phyloP scores from a whole-genome alignment of 2,797 vertebrate genomes.

The Triplophysa yarkandensis region DNA sequence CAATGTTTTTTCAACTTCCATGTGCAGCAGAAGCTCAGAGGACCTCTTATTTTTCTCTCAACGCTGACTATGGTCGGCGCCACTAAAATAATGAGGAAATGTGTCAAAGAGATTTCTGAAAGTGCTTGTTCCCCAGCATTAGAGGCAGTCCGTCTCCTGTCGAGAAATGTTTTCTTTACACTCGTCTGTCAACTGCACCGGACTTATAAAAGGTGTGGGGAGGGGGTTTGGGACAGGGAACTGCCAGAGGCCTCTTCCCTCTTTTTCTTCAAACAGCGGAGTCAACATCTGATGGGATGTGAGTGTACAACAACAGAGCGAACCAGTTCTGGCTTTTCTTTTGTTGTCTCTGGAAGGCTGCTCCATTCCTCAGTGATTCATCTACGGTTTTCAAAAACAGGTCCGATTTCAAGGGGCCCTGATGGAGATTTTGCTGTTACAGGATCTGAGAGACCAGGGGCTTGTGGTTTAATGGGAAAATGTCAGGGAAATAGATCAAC shows the following conservation, averaged over 20 bases:
- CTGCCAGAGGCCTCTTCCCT: conserved; percentile 41
- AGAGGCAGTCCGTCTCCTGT: conserved; percentile 53
- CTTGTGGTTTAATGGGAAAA: conserved; percentile 39
- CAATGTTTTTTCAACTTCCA: conserved; percentile 13
- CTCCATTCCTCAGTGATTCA: conserved; percentile 53
- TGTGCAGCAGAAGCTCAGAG: conserved; percentile 32
- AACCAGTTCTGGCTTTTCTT: conserved; percentile 46
- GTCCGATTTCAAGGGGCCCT: conserved; percentile 44
- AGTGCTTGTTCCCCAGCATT: conserved; percentile 38
- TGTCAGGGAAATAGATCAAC: conserved; percentile 40
- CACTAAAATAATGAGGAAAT: conserved; percentile 46
- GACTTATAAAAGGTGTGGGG: conserved; percentile 11
- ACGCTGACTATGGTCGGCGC: conserved; percentile 20
- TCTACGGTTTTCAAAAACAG: conserved; percentile 42
- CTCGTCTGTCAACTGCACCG: conserved; percentile 41
- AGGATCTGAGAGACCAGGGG: conserved; percentile 28
- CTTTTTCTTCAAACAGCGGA: conserved; percentile 46
- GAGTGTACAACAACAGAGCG: conserved; percentile 38
- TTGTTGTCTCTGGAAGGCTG: conserved; percentile 54
- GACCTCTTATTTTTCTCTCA: conserved; percentile 36
- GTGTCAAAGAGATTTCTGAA: conserved; percentile 32
- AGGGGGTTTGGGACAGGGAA: conserved; percentile 25
- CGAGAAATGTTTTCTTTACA: conserved; percentile 57
- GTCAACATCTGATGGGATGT: conserved; percentile 56
- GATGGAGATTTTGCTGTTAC: conserved; percentile 44